phyloP scores from a whole-genome alignment of 1,140 invertebrate genomes.

The Melipona quadrifasciata region DNA sequence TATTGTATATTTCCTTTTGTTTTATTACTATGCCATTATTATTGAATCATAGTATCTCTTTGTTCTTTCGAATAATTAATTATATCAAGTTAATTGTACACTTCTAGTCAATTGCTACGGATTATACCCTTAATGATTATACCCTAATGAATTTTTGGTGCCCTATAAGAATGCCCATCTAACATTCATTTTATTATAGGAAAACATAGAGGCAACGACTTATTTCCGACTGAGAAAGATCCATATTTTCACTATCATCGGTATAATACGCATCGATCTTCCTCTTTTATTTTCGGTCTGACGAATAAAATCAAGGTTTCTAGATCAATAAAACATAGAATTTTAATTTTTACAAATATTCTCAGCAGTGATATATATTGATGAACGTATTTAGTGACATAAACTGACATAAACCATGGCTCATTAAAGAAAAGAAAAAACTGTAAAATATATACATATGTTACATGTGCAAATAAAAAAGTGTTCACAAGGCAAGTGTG shows the following conservation, averaged over 20 bases:
- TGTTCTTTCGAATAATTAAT: not conserved
- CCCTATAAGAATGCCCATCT: not conserved
- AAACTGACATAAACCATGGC: constrained; percentile 53
- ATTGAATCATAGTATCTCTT: not conserved
- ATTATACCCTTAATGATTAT: not conserved
- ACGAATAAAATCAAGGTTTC: not conserved
- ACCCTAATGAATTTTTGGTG: too few relatives aligned
- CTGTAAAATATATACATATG: not conserved
- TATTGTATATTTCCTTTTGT: not conserved
- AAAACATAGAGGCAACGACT: constrained; percentile 55
- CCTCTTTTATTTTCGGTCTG: constrained; percentile 54
- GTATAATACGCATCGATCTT: constrained; percentile 62
- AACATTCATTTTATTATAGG: too few relatives aligned
- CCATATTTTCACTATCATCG: constrained; percentile 51
- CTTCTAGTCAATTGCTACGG: not conserved
- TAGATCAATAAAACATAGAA: not conserved
- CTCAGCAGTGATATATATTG: constrained; percentile 64
- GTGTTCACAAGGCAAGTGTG: not conserved
- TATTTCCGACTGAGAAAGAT: constrained; percentile 62
- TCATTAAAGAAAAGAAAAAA: not conserved
- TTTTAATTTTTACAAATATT: constrained; percentile 59
- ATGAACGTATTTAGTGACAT: constrained; percentile 68
- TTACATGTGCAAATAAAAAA: not conserved
- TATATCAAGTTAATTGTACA: constrained; percentile 9
- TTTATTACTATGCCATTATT: not conserved